phyloP scores from a whole-genome alignment of 2,888 invertebrate genomes.

The Stenchaetothrips biformis region DNA sequence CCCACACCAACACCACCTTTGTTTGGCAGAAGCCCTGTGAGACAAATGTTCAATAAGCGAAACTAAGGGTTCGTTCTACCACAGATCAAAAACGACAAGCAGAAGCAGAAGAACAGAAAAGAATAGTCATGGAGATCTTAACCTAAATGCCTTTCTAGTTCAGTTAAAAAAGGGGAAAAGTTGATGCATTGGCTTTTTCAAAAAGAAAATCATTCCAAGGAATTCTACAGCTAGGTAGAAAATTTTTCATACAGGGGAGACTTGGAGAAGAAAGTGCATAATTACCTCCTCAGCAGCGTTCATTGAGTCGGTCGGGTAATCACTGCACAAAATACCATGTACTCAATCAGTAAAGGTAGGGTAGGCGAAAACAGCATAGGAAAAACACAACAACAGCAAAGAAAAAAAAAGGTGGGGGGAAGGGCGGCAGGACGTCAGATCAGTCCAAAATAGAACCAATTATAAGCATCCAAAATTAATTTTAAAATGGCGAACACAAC shows the following conservation, averaged over 20 bases:
- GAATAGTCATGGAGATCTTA: background rate
- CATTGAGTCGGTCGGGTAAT: conserved; percentile 11
- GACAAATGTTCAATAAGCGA: too few relatives aligned
- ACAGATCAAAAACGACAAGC: too few relatives aligned
- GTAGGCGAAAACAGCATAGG: background rate
- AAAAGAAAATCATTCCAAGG: background rate
- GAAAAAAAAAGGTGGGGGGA: too few relatives aligned
- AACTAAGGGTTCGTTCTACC: too few relatives aligned
- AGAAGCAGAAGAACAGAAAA: too few relatives aligned
- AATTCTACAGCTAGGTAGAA: background rate
- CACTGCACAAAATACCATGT: conserved; percentile 16
- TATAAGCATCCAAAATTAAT: too few relatives aligned
- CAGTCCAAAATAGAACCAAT: too few relatives aligned
- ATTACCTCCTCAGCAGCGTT: conserved; percentile 20
- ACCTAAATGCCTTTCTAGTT: background rate
- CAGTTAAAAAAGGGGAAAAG: background rate
- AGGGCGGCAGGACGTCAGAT: too few relatives aligned
- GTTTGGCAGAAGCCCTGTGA: too few relatives aligned
- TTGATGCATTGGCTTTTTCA: background rate
- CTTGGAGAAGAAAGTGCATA: background rate
- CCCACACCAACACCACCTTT: too few relatives aligned
- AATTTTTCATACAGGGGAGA: background rate
- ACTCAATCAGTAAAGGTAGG: conserved; percentile 21
- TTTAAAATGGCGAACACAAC: too few relatives aligned
- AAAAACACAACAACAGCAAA: background rate